Evolutionary conservation across 2,888 invertebrate genomes (phyloP).

Genomic region (Sinhomidia bicolor): DNA sequence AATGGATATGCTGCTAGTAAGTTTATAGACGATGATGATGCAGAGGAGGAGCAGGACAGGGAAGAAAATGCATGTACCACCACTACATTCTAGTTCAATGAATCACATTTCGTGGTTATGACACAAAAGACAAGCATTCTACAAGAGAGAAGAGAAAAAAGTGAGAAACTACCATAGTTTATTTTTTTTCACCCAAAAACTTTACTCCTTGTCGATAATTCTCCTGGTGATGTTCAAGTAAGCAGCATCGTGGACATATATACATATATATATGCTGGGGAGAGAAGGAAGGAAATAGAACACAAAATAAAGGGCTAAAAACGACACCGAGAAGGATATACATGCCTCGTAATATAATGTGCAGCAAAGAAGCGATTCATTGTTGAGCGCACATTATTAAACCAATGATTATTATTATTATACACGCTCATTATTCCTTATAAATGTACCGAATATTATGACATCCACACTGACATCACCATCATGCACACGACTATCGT

Average conservation of each 20-base stretch:
- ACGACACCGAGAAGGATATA: background rate
- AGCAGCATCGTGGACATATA: background rate
- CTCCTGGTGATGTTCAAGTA: background rate
- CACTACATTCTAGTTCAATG: constrained; percentile 21
- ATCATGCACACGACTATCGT: background rate
- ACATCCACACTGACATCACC: background rate
- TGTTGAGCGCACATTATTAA: constrained; percentile 15
- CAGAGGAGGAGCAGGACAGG: too few species aligned
- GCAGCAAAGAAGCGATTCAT: constrained; percentile 32
- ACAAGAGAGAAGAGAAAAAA: background rate
- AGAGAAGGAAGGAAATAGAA: background rate
- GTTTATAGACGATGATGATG: background rate
- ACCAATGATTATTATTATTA: constrained; percentile 31
- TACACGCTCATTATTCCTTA: constrained; percentile 23
- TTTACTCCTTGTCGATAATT: background rate
- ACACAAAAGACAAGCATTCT: background rate
- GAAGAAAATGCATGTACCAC: background rate
- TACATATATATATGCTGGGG: background rate
- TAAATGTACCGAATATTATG: constrained; percentile 27
- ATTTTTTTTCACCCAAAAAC: background rate
- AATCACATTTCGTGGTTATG: constrained; percentile 21
- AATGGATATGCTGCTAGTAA: background rate
- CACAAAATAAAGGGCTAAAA: constrained; percentile 24
- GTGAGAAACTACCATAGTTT: background rate
- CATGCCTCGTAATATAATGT: too few species aligned